phyloP scores from a whole-genome alignment of 1,140 invertebrate genomes.

The Halictus rubicundus region DNA sequence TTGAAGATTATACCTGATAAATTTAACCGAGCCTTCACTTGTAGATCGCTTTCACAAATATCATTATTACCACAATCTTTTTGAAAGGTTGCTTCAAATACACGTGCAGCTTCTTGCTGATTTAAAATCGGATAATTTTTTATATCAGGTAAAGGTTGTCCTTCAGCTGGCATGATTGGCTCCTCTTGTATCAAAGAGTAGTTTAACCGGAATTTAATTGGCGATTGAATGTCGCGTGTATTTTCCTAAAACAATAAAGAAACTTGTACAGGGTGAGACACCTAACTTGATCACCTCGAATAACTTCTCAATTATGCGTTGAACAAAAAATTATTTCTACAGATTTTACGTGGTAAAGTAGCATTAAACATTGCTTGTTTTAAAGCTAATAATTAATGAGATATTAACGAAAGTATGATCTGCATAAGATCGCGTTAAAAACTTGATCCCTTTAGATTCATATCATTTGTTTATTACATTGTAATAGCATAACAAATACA shows the following conservation, averaged over 20 bases:
- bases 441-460: not conserved
- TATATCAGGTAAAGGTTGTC: conserved; percentile 85
- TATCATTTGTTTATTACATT: not conserved
- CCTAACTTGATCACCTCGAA: too few species aligned
- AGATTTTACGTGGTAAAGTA: too few species aligned
- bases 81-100: conserved; percentile 93
- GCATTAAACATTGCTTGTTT: too few species aligned
- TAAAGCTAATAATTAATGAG: too few species aligned
- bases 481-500: not conserved
- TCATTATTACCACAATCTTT: conserved; percentile 96
- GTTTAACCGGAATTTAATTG: conserved; percentile 91
- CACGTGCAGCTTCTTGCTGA: conserved; percentile 89
- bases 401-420: too few species aligned
- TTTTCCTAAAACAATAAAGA: conserved; percentile 82
- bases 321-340: too few species aligned
- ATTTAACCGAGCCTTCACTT: conserved; percentile 84
- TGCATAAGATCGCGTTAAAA: too few species aligned
- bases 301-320: too few species aligned
- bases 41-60: conserved; percentile 92
- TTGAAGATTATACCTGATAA: conserved; percentile 78
- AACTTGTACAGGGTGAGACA: too few species aligned
- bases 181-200: conserved; percentile 89
- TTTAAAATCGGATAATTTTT: conserved; percentile 93
- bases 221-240: conserved; percentile 91
- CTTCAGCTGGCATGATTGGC: conserved; percentile 81